Evolutionary conservation across 2,113 vertebrate species (phyloP).

Genomic region (Scytalopus superciliaris): DNA sequence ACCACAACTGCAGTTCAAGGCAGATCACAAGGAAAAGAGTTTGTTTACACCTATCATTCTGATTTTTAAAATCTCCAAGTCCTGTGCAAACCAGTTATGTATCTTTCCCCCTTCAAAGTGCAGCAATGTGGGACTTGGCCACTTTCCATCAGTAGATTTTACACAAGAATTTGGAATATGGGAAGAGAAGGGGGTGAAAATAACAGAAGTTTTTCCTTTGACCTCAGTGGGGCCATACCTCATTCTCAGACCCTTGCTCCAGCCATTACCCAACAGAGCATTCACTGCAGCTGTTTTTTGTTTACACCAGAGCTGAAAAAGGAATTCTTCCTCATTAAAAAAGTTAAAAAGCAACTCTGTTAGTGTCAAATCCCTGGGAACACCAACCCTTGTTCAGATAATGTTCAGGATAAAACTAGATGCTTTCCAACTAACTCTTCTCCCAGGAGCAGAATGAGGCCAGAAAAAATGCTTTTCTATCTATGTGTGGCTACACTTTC

Average conservation of each 20-base stretch:
- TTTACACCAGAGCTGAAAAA: constrained; percentile 28
- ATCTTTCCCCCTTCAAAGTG: not conserved
- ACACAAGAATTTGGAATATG: not conserved
- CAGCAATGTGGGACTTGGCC: not conserved
- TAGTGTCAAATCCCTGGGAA: constrained; percentile 38
- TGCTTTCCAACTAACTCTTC: not conserved
- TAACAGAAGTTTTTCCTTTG: not conserved
- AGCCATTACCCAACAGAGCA: not conserved
- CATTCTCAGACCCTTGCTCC: not conserved
- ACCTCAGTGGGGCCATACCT: not conserved
- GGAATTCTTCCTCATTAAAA: constrained; percentile 58
- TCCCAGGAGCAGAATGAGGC: not conserved
- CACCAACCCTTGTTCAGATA: not conserved
- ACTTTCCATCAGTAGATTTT: not conserved
- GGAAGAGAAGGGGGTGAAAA: not conserved
- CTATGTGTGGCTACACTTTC: not conserved
- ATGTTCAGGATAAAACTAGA: not conserved
- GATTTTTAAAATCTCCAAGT: not conserved
- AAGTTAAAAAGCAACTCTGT: constrained; percentile 22
- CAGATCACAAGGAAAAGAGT: not conserved
- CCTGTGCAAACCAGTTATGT: not conserved
- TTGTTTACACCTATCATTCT: not conserved
- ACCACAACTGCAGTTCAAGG: not conserved
- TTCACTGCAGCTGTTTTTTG: constrained; percentile 17
- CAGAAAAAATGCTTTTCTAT: not conserved